Percentiles rank a stretch among this genome's conserved stretches.
Evolutionary conservation across 1,140 invertebrate genomes (phyloP).

Genomic region (Papilio helenus): DNA sequence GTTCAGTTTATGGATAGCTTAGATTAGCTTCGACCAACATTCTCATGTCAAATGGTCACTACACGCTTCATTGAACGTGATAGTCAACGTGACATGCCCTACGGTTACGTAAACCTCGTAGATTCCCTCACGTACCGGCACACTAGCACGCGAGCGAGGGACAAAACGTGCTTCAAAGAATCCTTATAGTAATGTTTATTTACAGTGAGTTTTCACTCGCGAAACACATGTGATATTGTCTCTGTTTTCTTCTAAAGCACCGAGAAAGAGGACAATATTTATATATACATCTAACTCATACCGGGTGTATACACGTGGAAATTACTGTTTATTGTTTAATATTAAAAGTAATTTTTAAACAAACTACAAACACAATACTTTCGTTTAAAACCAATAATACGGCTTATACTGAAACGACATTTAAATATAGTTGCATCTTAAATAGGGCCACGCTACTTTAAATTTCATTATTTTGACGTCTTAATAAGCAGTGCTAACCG

Average conservation of each 20-base stretch:
- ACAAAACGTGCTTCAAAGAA: constrained; percentile 3
- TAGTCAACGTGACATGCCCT: constrained; percentile 17
- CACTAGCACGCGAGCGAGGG: constrained; percentile 1
- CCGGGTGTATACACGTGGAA: too few relatives aligned
- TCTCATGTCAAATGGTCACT: neutral
- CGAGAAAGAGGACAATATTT: neutral
- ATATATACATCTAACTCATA: neutral
- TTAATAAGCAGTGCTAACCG: too few relatives aligned
- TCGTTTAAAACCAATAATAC: too few relatives aligned
- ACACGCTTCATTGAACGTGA: neutral
- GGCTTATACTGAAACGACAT: too few relatives aligned
- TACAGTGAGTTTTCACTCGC: neutral
- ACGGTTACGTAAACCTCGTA: constrained; percentile 15
- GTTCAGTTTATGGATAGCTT: neutral
- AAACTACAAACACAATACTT: too few relatives aligned
- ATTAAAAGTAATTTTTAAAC: too few relatives aligned
- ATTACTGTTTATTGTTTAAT: too few relatives aligned
- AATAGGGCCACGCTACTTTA: too few relatives aligned
- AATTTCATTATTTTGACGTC: too few relatives aligned
- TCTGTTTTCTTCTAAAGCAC: neutral
- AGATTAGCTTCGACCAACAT: neutral
- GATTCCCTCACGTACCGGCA: constrained; percentile 7
- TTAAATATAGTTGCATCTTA: too few relatives aligned
- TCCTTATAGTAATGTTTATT: constrained; percentile 19
- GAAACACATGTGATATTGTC: neutral